A percentile compares a stretch with the other conserved stretches of the same genome.
Conservation (phyloP, 2,113 vertebrate species). For the Odocoileus hemionus region DNA sequence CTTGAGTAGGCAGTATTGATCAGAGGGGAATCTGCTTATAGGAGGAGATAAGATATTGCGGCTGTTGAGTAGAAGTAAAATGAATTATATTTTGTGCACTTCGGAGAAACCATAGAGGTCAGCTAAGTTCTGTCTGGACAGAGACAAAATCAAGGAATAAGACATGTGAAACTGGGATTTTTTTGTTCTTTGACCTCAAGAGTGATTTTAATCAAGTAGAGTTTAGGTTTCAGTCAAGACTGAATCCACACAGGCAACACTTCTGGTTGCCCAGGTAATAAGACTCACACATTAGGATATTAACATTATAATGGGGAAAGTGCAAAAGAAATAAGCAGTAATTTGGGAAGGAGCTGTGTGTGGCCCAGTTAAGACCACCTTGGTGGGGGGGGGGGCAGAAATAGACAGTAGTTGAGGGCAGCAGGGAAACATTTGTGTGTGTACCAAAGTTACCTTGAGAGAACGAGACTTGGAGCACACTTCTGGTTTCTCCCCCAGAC, state of each 20-base stretch:
- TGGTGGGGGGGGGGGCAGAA: not conserved
- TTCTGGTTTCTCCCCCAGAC: not conserved
- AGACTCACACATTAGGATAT: constrained; percentile 13
- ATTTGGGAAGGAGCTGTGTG: not conserved
- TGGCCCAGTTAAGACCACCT: not conserved
- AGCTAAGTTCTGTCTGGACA: not conserved
- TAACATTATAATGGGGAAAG: constrained; percentile 33
- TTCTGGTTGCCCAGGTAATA: not conserved
- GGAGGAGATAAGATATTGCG: not conserved
- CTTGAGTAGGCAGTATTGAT: not conserved
- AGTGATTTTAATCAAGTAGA: not conserved
- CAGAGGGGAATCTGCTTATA: not conserved
- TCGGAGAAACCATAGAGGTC: not conserved
- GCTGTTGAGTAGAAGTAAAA: not conserved
- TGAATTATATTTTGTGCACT: not conserved
- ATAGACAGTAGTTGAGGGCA: not conserved
- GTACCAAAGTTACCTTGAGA: not conserved
- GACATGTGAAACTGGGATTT: not conserved
- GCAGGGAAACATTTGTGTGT: not conserved
- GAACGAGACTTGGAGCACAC: not conserved
- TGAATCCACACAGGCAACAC: not conserved
- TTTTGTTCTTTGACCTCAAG: not conserved
- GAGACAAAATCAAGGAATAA: not conserved
- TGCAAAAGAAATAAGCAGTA: not conserved
- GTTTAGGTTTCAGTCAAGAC: not conserved